Base-by-base conservation (phyloP, 1,140 invertebrate genomes). In the Coelopa frigida region DNA sequence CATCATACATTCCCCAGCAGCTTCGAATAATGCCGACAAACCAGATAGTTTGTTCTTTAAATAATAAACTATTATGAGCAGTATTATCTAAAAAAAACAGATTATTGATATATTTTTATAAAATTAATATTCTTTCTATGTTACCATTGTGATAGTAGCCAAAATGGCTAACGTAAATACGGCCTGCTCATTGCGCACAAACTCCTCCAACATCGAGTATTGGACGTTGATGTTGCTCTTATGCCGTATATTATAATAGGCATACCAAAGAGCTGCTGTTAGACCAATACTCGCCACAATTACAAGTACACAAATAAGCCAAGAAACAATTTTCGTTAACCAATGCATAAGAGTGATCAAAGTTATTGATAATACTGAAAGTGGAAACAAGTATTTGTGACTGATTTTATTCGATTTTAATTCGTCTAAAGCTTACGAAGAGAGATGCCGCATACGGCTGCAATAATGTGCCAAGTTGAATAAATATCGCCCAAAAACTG, bases 401-500 rank as follows among this genome's bases (percentile, higher is more conserved):
- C 32, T 31, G 12, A 35, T 22, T 39, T 26, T 26, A 22, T 10
- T n/a, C 23, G 23, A 35, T 26, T 7, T 38, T 15, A 21, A 38
- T 11, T 20, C 15, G 18, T 6, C 14, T 5, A 12, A 46, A 57
- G 73, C 77, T 72, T 80, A 93, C 89, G 77, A 63, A 93, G 78
- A 36, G 90, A 79, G 48, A 93, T 70, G 51, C 87, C 82, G 39
- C 84, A 82, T 55, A 92, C 78, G n/a, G 79, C 81, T 23, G 91
- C 72, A 66, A 89, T 85, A 68, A 90, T 84, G 59, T 81, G 80
- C 87, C 88, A 92, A 22, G 86, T 87, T 54, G 82, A 81, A 57
- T 89, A 92, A 1, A 96, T 71, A 73, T 96, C 91, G 37, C 84
- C 81, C 3, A 94, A 72, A 61, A 93, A 80, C 72, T 93, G 86